Percentiles rank a stretch among this genome's conserved stretches.
Conservation (phyloP, 1,140 invertebrate genomes). For the Saccostrea glomerata region DNA sequence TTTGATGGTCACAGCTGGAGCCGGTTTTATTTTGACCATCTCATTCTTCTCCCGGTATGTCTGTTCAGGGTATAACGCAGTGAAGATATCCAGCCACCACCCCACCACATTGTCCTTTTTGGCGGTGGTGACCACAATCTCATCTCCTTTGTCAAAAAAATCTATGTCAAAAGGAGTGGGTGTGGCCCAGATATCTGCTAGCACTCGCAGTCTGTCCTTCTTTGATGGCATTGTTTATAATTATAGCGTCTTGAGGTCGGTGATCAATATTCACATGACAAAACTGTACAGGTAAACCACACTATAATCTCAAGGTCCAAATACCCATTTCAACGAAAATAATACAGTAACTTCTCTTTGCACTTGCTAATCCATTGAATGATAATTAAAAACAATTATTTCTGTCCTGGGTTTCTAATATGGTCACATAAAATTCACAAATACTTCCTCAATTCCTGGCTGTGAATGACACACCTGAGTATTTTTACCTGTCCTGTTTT, state of each 20-base stretch:
- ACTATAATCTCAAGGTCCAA: neutral
- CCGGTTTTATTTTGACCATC: slow-evolving; percentile 71
- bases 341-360: too few relatives aligned
- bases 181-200: slow-evolving; percentile 72
- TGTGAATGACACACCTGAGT: neutral
- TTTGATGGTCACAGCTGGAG: slow-evolving; percentile 68
- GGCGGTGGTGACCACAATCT: slow-evolving; percentile 70
- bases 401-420: neutral
- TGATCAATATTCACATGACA: slow-evolving; percentile 24
- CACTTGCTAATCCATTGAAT: neutral
- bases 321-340: too few relatives aligned
- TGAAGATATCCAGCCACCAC: slow-evolving; percentile 73
- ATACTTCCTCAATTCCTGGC: neutral
- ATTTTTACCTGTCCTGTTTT: neutral
- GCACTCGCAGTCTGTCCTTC: slow-evolving; percentile 68
- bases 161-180: slow-evolving; percentile 74
- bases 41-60: slow-evolving; percentile 72
- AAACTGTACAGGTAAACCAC: neutral
- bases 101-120: slow-evolving; percentile 65
- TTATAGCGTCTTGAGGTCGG: neutral
- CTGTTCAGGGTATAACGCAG: slow-evolving; percentile 69
- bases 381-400: neutral
- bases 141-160: slow-evolving; percentile 74
- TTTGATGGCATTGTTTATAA: slow-evolving; percentile 68
- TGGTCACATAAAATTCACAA: neutral